These are phyloP conservation scores for Nerophis lumbriciformis DNA, from an alignment of 2,113 vertebrate genomes.

Conservation along the genomic window DNA sequence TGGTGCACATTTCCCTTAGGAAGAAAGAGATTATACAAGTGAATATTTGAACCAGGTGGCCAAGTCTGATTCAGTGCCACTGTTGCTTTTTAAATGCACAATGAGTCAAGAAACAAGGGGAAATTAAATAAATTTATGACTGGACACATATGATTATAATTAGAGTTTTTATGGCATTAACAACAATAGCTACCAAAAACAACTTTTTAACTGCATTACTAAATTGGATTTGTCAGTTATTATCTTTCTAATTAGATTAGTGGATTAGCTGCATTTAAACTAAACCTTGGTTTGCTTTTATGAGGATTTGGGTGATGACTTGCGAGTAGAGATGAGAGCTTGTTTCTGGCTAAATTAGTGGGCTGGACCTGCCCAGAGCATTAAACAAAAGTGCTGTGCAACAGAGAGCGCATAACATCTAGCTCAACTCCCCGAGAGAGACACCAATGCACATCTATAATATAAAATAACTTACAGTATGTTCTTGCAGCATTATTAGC, in stretches of 20 bases:
- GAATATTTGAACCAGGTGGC: not conserved
- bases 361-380: not conserved
- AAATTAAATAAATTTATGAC: not conserved
- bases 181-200: not conserved
- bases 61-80: not conserved
- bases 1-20: constrained; percentile 1
- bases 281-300: not conserved
- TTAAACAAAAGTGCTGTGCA: not conserved
- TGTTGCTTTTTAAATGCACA: not conserved
- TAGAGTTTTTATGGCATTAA: not conserved
- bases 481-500: not conserved
- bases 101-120: not conserved
- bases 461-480: not conserved
- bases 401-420: not conserved
- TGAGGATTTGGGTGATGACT: constrained; percentile 2
- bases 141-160: not conserved
- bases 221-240: not conserved
- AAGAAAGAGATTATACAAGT: not conserved
- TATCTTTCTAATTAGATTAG: not conserved
- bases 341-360: not conserved
- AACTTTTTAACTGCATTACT: not conserved
- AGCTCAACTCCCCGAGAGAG: not conserved
- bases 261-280: not conserved
- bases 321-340: not conserved
- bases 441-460: not conserved